Evolutionary conservation across 1,140 invertebrate genomes (phyloP).

Genomic region (Conopomorpha cramerella): DNA sequence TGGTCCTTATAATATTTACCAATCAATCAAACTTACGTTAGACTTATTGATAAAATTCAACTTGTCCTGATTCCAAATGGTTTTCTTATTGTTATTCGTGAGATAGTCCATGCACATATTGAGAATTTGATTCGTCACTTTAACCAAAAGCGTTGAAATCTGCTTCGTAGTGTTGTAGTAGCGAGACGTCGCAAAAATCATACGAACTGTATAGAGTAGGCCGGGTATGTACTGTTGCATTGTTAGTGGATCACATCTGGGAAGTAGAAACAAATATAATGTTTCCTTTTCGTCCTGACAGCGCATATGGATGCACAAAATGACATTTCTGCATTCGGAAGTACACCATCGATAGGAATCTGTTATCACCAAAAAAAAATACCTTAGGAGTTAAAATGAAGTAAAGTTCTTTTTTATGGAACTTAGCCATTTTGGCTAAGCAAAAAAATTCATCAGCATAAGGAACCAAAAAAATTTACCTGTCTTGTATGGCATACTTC

Average conservation of each 20-base stretch:
- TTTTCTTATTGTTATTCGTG: slow-evolving; percentile 66
- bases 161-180: slow-evolving; percentile 84
- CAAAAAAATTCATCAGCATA: too few relatives aligned
- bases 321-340: too few relatives aligned
- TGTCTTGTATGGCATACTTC: too few relatives aligned
- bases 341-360: too few relatives aligned
- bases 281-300: too few relatives aligned
- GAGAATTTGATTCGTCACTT: slow-evolving; percentile 81
- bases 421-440: too few relatives aligned
- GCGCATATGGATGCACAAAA: too few relatives aligned
- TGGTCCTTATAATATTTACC: too few relatives aligned
- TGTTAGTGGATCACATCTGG: slow-evolving; percentile 67
- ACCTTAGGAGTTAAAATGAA: too few relatives aligned
- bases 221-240: slow-evolving; percentile 72
- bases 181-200: slow-evolving; percentile 83
- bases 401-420: too few relatives aligned
- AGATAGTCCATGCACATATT: slow-evolving; percentile 71
- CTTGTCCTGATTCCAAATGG: slow-evolving; percentile 74
- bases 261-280: slow-evolving; percentile 1
- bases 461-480: too few relatives aligned
- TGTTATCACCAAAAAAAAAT: too few relatives aligned
- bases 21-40: slow-evolving; percentile 52
- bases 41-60: slow-evolving; percentile 71
- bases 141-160: slow-evolving; percentile 76
- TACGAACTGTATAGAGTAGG: slow-evolving; percentile 75